Conservation (phyloP, 30 jellyfish, hydroid and myxozoan species). For the Aurelia aurita region DNA sequence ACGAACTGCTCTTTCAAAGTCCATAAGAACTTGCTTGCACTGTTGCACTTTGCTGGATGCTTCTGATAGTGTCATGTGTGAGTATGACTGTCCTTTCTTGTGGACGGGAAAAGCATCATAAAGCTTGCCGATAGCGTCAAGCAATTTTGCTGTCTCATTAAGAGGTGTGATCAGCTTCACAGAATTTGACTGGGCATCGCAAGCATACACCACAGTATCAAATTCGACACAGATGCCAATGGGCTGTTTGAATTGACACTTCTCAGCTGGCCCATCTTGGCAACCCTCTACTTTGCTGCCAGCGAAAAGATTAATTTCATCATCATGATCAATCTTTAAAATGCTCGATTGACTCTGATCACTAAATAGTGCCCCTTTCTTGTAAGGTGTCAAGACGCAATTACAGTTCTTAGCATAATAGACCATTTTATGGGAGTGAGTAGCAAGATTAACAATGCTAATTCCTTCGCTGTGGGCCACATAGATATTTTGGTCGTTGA, state of each 20-base stretch:
- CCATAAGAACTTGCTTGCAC: slow-evolving; percentile 57
- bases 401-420: slow-evolving; percentile 30
- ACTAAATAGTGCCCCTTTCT: too few relatives aligned
- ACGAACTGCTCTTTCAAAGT: slow-evolving; percentile 54
- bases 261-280: too few relatives aligned
- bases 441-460: slow-evolving; percentile 14
- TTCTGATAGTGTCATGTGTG: slow-evolving; percentile 60
- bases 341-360: slow-evolving; percentile 61
- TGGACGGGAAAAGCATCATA: slow-evolving; percentile 37
- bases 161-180: slow-evolving; percentile 61
- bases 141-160: slow-evolving; percentile 49
- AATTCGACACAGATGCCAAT: too few relatives aligned
- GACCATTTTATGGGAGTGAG: slow-evolving; percentile 24
- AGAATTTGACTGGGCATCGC: slow-evolving; percentile 53
- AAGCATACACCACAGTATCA: too few relatives aligned
- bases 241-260: too few relatives aligned
- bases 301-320: too few relatives aligned
- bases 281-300: too few relatives aligned
- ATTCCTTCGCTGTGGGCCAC: slow-evolving; percentile 26
- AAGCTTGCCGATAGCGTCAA: slow-evolving; percentile 59
- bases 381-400: too few relatives aligned
- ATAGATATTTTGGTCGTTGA: slow-evolving; percentile 10
- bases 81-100: slow-evolving; percentile 46
- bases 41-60: slow-evolving; percentile 61
- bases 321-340: slow-evolving; percentile 37